These are phyloP conservation scores for Ctena decussata DNA, from an alignment of 2,888 invertebrate genomes.

Conservation along the genomic window DNA sequence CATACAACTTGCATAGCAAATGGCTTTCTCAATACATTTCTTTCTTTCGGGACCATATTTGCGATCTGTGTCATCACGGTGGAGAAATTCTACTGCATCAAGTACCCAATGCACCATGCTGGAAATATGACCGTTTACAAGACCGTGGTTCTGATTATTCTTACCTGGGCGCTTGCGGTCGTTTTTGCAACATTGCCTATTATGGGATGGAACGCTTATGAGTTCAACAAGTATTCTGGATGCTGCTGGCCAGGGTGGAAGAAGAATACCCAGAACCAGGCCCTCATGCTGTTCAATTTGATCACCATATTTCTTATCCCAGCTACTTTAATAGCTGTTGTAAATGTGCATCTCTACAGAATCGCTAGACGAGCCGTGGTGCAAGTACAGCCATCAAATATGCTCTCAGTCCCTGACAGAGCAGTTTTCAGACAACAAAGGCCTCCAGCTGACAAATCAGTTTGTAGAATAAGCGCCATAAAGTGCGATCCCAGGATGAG, in stretches of 20 bases:
- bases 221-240: background rate
- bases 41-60: conserved; percentile 20
- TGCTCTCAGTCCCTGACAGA: background rate
- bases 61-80: conserved; percentile 39
- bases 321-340: background rate
- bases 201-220: conserved; percentile 28
- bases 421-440: background rate
- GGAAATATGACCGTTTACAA: conserved; percentile 31
- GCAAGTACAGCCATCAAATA: conserved; percentile 12
- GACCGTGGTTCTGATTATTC: background rate
- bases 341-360: conserved; percentile 28
- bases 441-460: background rate
- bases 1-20: conserved; percentile 11
- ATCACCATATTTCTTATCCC: background rate
- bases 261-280: background rate
- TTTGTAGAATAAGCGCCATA: background rate
- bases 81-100: conserved; percentile 44
- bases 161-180: conserved; percentile 18
- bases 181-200: conserved; percentile 30
- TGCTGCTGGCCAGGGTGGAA: conserved; percentile 22
- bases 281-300: background rate
- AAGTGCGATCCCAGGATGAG: background rate
- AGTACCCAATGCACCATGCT: conserved; percentile 45
- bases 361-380: conserved; percentile 32
- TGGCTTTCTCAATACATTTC: conserved; percentile 37